Percentiles rank a stretch among this genome's conserved stretches.
Evolutionary conservation across 2,888 invertebrate species (phyloP).

Genomic region (Callimorpha dominula): DNA sequence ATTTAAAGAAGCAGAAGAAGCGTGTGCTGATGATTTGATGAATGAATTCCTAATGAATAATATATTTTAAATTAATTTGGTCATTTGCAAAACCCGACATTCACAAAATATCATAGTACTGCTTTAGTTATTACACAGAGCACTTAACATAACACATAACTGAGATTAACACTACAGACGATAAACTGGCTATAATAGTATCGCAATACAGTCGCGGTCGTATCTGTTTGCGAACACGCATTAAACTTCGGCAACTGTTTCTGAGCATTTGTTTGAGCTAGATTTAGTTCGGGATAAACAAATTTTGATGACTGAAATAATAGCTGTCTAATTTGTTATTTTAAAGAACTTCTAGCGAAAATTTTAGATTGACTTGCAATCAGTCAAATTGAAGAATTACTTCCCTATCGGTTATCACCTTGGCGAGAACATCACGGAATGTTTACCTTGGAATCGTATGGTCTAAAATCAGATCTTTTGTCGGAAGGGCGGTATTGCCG

Average conservation of each 20-base stretch:
- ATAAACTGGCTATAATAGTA: slow-evolving; percentile 1
- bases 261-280: slow-evolving; percentile 1
- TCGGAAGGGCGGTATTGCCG: background rate
- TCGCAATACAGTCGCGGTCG: background rate
- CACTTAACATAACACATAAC: background rate
- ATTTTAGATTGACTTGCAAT: background rate
- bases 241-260: background rate
- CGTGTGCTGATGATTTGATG: too few species aligned
- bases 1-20: too few species aligned
- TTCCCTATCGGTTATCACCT: background rate
- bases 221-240: background rate
- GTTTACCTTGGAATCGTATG: too few species aligned
- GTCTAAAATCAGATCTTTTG: background rate
- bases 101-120: background rate
- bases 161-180: background rate
- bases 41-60: too few species aligned
- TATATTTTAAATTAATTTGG: too few species aligned
- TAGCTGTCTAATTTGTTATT: background rate
- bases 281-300: slow-evolving; percentile 2
- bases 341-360: background rate
- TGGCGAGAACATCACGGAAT: background rate
- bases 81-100: background rate
- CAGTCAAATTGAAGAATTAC: background rate
- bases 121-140: background rate
- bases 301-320: background rate